These are phyloP conservation scores for Orgyia antiqua DNA, from an alignment of 2,888 invertebrate genomes.

Conservation along the genomic window DNA sequence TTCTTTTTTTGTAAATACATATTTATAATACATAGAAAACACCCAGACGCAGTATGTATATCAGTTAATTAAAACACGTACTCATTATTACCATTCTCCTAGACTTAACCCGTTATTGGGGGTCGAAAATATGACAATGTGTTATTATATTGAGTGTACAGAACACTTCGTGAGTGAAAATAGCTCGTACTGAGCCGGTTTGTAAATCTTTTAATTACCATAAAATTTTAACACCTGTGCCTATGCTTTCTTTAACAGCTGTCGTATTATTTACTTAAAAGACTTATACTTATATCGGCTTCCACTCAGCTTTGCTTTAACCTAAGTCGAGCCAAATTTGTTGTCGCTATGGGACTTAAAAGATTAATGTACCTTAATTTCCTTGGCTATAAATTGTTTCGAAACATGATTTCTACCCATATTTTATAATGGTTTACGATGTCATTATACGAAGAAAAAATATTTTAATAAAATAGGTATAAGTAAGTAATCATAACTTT, in stretches of 20 bases:
- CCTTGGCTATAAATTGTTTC: conserved; percentile 17
- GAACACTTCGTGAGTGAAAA: too few relatives aligned
- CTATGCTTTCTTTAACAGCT: not conserved
- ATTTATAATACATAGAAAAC: too few relatives aligned
- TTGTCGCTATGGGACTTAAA: conserved; percentile 11
- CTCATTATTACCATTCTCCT: too few relatives aligned
- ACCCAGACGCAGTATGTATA: too few relatives aligned
- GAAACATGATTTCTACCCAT: conserved; percentile 13
- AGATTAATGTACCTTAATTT: conserved; percentile 22
- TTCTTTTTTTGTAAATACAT: too few relatives aligned
- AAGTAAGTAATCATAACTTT: too few relatives aligned
- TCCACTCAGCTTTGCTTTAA: conserved; percentile 5
- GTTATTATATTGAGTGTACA: too few relatives aligned
- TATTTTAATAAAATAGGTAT: too few relatives aligned
- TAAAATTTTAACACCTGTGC: not conserved
- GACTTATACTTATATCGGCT: conserved; percentile 6
- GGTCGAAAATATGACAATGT: too few relatives aligned
- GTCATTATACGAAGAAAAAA: conserved; percentile 8
- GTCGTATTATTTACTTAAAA: conserved; percentile 5
- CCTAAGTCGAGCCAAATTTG: conserved; percentile 11
- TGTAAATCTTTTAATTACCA: not conserved
- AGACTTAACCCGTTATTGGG: too few relatives aligned
- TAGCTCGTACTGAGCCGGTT: too few relatives aligned
- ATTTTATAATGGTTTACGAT: conserved; percentile 11
- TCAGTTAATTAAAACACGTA: too few relatives aligned